Percentiles rank a stretch among this genome's conserved stretches.
phyloP scores from a whole-genome alignment of 2,888 invertebrate species.

The Apomyelois bistriatella region DNA sequence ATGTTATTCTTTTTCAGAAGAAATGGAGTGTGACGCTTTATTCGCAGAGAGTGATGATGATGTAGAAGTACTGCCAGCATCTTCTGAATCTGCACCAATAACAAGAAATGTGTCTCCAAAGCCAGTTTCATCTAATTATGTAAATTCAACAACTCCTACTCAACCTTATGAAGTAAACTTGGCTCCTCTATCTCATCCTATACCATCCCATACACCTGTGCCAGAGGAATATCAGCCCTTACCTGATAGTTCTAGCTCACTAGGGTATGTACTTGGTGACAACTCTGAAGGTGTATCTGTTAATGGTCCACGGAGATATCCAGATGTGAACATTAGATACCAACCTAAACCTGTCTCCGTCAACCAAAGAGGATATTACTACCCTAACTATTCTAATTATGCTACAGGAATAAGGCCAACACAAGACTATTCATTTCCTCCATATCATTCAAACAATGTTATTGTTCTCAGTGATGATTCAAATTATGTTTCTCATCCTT shows the following conservation, averaged over 20 bases:
- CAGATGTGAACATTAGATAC: conserved; percentile 60
- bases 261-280: conserved; percentile 48
- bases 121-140: conserved; percentile 57
- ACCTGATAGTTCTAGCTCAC: conserved; percentile 66
- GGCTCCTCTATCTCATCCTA: conserved; percentile 47
- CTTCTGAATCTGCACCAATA: conserved; percentile 32
- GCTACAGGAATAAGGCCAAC: conserved; percentile 35
- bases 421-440: conserved; percentile 42
- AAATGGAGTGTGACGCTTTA: conserved; percentile 83
- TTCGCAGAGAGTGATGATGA: conserved; percentile 84
- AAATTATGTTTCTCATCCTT: conserved; percentile 42
- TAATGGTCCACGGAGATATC: conserved; percentile 37
- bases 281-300: conserved; percentile 42
- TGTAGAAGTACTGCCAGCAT: conserved; percentile 64
- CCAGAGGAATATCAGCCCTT: conserved; percentile 73
- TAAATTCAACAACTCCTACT: conserved; percentile 57
- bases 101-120: conserved; percentile 33
- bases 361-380: conserved; percentile 50
- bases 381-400: conserved; percentile 48
- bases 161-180: conserved; percentile 54
- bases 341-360: conserved; percentile 55
- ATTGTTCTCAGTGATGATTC: conserved; percentile 50
- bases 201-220: conserved; percentile 61
- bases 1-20: conserved; percentile 59
- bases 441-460: conserved; percentile 51